phyloP scores from a whole-genome alignment of 1,140 invertebrate genomes.

The Scylla paramamosain region DNA sequence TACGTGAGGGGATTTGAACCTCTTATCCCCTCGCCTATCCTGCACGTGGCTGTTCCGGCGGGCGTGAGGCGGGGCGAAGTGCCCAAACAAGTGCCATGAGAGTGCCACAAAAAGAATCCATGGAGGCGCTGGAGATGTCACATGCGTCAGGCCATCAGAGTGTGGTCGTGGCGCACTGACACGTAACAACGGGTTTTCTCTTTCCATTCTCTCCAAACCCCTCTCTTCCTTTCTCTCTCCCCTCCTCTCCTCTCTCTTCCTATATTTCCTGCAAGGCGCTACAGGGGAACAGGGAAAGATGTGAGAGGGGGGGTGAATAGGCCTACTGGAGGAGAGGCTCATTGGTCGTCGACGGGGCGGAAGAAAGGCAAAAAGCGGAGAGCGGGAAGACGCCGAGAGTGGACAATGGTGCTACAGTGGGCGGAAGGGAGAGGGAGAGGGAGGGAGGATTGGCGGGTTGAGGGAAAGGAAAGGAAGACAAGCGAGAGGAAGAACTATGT shows the following conservation, averaged over 20 bases:
- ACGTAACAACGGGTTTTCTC: not conserved
- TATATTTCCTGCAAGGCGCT: not conserved
- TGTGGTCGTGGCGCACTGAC: not conserved
- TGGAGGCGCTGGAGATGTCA: too few species aligned
- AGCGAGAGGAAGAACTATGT: not conserved
- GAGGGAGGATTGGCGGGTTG: not conserved
- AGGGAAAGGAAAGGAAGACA: slow-evolving; percentile 6
- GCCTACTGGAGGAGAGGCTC: not conserved
- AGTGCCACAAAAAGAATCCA: not conserved
- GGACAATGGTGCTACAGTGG: not conserved
- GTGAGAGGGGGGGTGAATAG: not conserved
- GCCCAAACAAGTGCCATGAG: not conserved
- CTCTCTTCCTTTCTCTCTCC: not conserved
- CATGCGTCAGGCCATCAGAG: not conserved
- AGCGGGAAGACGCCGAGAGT: not conserved
- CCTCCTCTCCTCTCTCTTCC: not conserved
- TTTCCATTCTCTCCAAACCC: not conserved
- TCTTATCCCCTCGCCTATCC: not conserved
- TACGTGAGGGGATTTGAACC: not conserved
- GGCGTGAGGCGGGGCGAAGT: not conserved
- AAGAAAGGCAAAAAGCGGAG: not conserved
- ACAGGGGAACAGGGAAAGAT: not conserved
- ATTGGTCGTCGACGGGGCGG: slow-evolving; percentile 4
- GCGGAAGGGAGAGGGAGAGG: not conserved
- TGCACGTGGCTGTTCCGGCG: not conserved